Base-by-base conservation (phyloP, 1,140 invertebrate species). In the Rhagoletis pomonella region DNA sequence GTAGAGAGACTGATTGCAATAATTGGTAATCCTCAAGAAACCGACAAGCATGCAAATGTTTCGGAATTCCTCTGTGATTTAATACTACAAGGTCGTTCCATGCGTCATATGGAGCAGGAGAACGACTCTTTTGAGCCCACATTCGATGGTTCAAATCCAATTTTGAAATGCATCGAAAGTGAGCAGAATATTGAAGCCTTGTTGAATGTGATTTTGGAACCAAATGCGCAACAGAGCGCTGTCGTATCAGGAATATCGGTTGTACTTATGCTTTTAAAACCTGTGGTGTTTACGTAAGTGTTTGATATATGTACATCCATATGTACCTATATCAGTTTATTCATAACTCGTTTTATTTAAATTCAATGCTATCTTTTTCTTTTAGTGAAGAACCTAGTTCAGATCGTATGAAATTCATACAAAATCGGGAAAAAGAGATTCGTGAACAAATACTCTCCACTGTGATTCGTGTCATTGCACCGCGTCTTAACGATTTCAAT, bases 61-160 rank as follows among this genome's bases (percentile, higher is more conserved):
- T 95, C 97, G 90, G 96, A 97, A 93, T 95, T 97, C 91, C 94
- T 98, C 89, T 96, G 95, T 95, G 97, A 98, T 95, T 96, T 97
- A 91, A 95, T 97, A 89, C 94, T 94, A 89, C 94, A 95, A 89
- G 95, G 95, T 64, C 94, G 97, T 90, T 96, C 97, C 89, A 95
- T 95, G 91, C 94, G 95, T 90, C 94, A 94, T 90, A 94, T 94
- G 89, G 93, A 94, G 60, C 93, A 93, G 81, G 95, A 96, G 90
- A 94, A 91, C 88, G 91, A 90, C 90, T 91, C 89, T 69, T 92
- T 92, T 90, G 91, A 92, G 89, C 91, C 90, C 85, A 89, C 90
- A 64, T 92, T 92, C 87, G 90, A 90, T 88, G 90, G 90, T 88
- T 90, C 89, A 19, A 91, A 92, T 90, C 92, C 89, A 89, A 93